Evolutionary conservation across 2,113 vertebrate genomes (phyloP), one percentile per base, ranked within the genome.

Genomic region (Pseudorhombus dupliciocellatus): DNA sequence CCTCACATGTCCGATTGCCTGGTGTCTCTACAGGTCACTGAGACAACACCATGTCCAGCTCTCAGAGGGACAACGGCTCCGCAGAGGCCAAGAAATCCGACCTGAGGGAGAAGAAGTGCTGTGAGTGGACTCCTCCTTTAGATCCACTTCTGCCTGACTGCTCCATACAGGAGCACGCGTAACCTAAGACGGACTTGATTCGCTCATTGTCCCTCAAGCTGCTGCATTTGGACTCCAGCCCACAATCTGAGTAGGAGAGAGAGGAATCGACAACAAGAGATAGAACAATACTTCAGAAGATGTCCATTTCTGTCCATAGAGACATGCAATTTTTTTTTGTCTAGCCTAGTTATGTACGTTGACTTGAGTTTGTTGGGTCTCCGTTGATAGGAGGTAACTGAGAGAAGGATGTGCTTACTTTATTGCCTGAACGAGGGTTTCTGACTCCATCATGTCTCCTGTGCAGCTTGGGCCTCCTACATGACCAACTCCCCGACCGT

Each of bases 401-500:
- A 16, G 3, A 28, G 26, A 28, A 28, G 26, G 26, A 28, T 28
- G 2, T 28, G 5, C 26, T 28, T 3, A 28, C 26, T 28, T 28
- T 28, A 28, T 5, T 28, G 2, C 26, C 26, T 5, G 26, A 28
- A n/a, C n/a, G n/a, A n/a, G n/a, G n/a, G n/a, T n/a, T n/a, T n/a
- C n/a, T n/a, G n/a, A n/a, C n/a, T n/a, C n/a, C n/a, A n/a, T n/a
- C n/a, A 10, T 84, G 28, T 89, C 5, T 70, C 21, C 26, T 55
- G 57, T 66, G 24, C 79, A 99, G 97, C 97, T 0, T 98, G 97
- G 97, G 97, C 96, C 0, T 98, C 97, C 34, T 97, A 98, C 73
- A 98, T 99, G 97, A 99, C 97, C 70, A 99, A 99, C 78, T 98
- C 95, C 0, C 97, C 97, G 0, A 98, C 97, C 0, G 80, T 99